Percentiles rank a stretch among this genome's conserved stretches.
Evolutionary conservation across 2,113 vertebrate species (phyloP).

Genomic region (Galemys pyrenaicus): DNA sequence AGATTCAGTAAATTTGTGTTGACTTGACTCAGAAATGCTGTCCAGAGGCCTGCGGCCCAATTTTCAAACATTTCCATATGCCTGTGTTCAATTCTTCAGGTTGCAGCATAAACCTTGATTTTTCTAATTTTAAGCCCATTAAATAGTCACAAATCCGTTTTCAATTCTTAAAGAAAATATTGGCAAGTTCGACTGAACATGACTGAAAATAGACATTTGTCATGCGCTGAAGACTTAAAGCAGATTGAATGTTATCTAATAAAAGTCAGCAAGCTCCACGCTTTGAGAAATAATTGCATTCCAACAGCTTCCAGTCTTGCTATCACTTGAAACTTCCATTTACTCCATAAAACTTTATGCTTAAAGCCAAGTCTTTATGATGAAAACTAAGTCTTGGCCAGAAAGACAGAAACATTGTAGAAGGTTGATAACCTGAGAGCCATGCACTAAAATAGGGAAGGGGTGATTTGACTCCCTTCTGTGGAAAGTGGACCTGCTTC

Average conservation of each 20-base stretch:
- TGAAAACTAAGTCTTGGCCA: constrained; percentile 41
- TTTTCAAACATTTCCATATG: constrained; percentile 62
- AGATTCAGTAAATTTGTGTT: constrained; percentile 22
- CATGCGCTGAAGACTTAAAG: constrained; percentile 34
- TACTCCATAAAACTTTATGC: constrained; percentile 62
- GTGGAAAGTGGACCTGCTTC: neutral
- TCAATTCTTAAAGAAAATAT: constrained; percentile 64
- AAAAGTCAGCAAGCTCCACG: constrained; percentile 54
- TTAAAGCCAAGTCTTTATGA: constrained; percentile 68
- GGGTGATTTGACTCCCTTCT: neutral
- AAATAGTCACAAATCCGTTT: constrained; percentile 59
- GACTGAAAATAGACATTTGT: constrained; percentile 53
- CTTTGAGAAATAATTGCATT: constrained; percentile 66
- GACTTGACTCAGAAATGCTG: constrained; percentile 38
- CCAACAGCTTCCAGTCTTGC: constrained; percentile 44
- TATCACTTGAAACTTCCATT: constrained; percentile 64
- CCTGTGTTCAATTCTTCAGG: neutral
- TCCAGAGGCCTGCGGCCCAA: neutral
- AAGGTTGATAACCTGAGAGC: constrained; percentile 39
- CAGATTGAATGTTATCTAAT: constrained; percentile 59
- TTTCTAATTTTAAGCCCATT: constrained; percentile 51
- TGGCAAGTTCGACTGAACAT: neutral
- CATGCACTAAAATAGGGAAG: neutral
- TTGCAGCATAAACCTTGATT: constrained; percentile 38
- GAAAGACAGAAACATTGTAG: constrained; percentile 44